Evolutionary conservation across 1,140 invertebrate genomes (phyloP).

Genomic region (Phenacoccus solenopsis): DNA sequence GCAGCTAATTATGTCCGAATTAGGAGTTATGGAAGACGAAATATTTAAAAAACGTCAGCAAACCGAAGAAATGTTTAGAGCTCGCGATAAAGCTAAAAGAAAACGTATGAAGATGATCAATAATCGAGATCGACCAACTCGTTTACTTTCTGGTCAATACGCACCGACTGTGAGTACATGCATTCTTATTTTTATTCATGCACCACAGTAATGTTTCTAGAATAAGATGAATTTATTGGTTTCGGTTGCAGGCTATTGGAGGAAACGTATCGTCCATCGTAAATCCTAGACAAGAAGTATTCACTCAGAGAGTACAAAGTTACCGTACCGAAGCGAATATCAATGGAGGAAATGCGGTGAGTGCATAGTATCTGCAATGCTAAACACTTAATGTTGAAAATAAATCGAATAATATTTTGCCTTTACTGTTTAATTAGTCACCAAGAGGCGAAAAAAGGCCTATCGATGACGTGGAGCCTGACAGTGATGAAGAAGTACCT

Average conservation of each 20-base stretch:
- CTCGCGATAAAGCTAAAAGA: constrained; percentile 58
- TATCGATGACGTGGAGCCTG: constrained; percentile 35
- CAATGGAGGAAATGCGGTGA: neutral
- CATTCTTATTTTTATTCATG: too few relatives aligned
- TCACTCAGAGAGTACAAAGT: constrained; percentile 46
- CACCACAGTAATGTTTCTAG: neutral
- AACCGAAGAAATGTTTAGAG: constrained; percentile 67
- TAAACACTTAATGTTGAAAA: too few relatives aligned
- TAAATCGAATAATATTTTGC: too few relatives aligned
- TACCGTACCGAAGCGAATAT: constrained; percentile 33
- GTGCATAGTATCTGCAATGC: too few relatives aligned
- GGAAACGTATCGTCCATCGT: constrained; percentile 34
- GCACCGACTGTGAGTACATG: constrained; percentile 17
- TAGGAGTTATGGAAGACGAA: constrained; percentile 91
- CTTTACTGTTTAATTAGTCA: neutral
- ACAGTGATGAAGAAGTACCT: constrained; percentile 59
- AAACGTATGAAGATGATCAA: constrained; percentile 32
- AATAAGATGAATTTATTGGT: neutral
- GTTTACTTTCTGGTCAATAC: constrained; percentile 21
- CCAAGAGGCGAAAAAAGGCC: constrained; percentile 31
- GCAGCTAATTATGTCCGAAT: constrained; percentile 84
- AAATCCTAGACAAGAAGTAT: constrained; percentile 55
- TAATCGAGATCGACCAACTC: constrained; percentile 18
- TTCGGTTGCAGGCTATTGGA: neutral
- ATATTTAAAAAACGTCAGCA: constrained; percentile 89